Base-by-base conservation (phyloP, 2,113 vertebrate species). In the Bambusicola thoracicus region DNA sequence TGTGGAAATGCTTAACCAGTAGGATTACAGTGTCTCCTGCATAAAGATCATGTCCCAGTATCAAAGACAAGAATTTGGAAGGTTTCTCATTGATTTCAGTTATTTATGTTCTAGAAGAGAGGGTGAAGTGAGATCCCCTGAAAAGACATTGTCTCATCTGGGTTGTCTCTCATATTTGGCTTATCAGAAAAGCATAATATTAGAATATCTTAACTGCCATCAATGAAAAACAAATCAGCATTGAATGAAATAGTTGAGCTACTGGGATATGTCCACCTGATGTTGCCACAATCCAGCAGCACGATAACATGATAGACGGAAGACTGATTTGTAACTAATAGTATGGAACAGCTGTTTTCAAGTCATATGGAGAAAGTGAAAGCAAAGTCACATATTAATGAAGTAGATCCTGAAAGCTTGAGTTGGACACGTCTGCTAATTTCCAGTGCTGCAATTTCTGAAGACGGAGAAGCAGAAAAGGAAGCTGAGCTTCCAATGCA, bases 1-100 rank as follows among this genome's bases (percentile, higher is more conserved):
- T 81, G 32, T 19, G 30, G 30, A 18, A 32, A 19, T 19, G 30
- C 53, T 56, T 56, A 32, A 32, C 30, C 99, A 99, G 98, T 99
- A 99, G 98, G 99, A 99, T 97, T 99, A 99, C 98, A 99, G 99
- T 97, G 99, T 99, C 97, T 99, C 99, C 97, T 99, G 99, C 98
- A 99, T 99, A 98, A 99, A 99, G 99, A 99, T 99, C 96, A 98
- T 99, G 99, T 99, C 99, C 97, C 99, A 99, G 94, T 99, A 99
- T 98, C 99, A 99, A 98, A 98, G 99, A 98, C 99, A 99, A 98
- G 99, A 99, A 98, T 99, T 99, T 98, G 99, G 99, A 98, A 98
- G 99, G 97, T 99, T 99, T 98, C 99, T 99, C 97, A 99, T 99
- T 98, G 99, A 99, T 98, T 99, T 99, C 98, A 99, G 99, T 97